Evolutionary conservation across 2,797 vertebrate species (phyloP).

Genomic region (Octomys mimax): DNA sequence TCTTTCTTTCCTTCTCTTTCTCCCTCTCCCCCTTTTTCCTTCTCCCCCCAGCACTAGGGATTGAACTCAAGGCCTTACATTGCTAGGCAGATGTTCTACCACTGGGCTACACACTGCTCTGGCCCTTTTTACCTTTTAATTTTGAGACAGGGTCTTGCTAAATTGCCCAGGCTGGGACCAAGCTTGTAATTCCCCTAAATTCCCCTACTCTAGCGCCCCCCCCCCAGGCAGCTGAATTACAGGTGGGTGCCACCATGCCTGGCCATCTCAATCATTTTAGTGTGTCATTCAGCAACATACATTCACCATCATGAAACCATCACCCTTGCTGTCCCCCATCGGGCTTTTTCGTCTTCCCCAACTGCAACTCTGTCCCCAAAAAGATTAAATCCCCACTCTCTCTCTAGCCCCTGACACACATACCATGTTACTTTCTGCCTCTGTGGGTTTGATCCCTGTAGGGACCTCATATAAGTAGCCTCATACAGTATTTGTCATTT

Average conservation of each 20-base stretch:
- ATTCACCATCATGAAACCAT: not conserved
- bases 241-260: not conserved
- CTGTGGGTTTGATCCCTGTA: not conserved
- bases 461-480: not conserved
- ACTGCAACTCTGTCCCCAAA: accelerated
- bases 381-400: not conserved
- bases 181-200: not conserved
- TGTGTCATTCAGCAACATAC: not conserved
- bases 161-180: not conserved
- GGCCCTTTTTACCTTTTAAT: not conserved
- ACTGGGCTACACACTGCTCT: not conserved
- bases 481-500: not conserved
- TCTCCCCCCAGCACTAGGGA: not conserved
- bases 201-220: no score
- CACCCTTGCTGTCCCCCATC: not conserved
- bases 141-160: not conserved
- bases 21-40: no score
- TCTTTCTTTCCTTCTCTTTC: no score
- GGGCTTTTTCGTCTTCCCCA: not conserved
- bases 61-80: not conserved
- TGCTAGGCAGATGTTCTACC: not conserved
- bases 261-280: not conserved
- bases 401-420: not conserved
- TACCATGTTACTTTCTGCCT: not conserved
- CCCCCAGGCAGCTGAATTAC: not conserved